These are phyloP conservation scores for Cephus runcator DNA, from an alignment of 2,888 invertebrate genomes.

Conservation along the genomic window DNA sequence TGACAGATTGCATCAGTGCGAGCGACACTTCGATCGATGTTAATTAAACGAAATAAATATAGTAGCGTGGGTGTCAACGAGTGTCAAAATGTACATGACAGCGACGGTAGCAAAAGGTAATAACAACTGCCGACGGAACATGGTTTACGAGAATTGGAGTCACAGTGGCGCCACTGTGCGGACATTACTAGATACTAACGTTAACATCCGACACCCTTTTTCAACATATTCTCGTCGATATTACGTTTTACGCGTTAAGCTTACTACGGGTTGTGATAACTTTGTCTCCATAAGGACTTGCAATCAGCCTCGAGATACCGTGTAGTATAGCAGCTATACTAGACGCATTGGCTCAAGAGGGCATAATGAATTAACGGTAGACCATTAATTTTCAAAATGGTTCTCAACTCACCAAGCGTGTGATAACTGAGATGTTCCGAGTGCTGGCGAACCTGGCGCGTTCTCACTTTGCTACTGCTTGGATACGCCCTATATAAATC, in stretches of 20 bases:
- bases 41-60: background rate
- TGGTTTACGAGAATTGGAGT: background rate
- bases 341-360: background rate
- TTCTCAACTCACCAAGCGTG: constrained; percentile 23
- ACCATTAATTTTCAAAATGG: constrained; percentile 37
- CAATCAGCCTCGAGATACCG: background rate
- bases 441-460: background rate
- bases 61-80: background rate
- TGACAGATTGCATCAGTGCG: background rate
- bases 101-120: background rate
- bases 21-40: background rate
- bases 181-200: background rate
- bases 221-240: background rate
- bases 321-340: background rate
- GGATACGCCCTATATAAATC: constrained; percentile 1
- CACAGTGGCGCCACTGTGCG: background rate
- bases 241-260: background rate
- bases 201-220: background rate
- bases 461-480: background rate
- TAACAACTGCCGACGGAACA: background rate
- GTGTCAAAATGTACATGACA: background rate
- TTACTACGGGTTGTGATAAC: background rate
- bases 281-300: background rate
- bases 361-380: constrained; percentile 33
- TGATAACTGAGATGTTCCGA: background rate